These are phyloP conservation scores for Leucophora obtusa DNA, from an alignment of 2,888 invertebrate species.

Conservation along the genomic window DNA sequence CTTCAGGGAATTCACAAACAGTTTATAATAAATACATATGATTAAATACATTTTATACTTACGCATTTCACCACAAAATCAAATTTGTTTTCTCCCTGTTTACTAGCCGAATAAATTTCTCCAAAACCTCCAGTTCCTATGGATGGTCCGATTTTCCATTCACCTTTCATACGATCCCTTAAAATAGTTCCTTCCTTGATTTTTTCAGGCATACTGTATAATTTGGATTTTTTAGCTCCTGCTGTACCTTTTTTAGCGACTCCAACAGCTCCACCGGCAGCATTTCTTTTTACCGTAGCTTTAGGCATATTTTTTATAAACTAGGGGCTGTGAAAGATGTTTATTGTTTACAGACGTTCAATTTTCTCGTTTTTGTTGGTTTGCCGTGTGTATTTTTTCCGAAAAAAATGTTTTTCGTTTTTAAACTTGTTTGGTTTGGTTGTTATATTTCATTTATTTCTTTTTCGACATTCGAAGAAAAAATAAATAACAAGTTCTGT, in stretches of 20 bases:
- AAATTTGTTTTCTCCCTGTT: constrained; percentile 81
- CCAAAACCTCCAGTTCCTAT: constrained; percentile 97
- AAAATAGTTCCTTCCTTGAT: constrained; percentile 84
- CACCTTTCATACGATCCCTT: constrained; percentile 86
- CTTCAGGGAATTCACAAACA: too few species aligned
- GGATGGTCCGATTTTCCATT: constrained; percentile 92
- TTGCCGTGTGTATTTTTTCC: background rate
- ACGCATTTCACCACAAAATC: constrained; percentile 90
- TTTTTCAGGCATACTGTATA: constrained; percentile 76
- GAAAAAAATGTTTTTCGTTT: constrained; percentile 46
- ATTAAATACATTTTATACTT: constrained; percentile 75
- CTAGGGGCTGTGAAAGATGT: background rate
- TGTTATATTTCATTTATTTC: too few species aligned
- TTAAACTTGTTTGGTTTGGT: constrained; percentile 55
- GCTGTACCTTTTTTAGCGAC: constrained; percentile 67
- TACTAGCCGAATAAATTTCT: constrained; percentile 92
- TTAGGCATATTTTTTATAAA: constrained; percentile 69
- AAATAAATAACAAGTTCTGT: too few species aligned
- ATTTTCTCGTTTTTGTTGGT: constrained; percentile 8
- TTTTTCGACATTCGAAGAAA: too few species aligned
- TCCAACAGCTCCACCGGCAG: constrained; percentile 42
- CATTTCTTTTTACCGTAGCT: constrained; percentile 67
- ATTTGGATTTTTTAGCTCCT: constrained; percentile 72
- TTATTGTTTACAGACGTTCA: constrained; percentile 4
- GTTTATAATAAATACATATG: too few species aligned